Evolutionary conservation across 2,888 invertebrate genomes (phyloP).

Genomic region (Dione juno): DNA sequence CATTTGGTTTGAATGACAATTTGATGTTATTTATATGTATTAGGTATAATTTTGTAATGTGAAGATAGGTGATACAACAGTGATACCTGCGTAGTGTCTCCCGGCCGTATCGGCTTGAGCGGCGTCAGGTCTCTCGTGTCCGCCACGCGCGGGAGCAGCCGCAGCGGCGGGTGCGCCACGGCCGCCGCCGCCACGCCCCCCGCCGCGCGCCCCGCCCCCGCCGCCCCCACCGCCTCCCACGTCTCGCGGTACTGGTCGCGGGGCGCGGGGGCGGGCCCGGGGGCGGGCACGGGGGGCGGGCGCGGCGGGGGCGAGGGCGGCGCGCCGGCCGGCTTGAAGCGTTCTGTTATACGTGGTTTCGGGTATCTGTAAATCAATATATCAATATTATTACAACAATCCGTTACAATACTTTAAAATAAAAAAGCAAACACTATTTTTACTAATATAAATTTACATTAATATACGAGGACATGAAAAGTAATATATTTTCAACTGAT

Average conservation of each 20-base stretch:
- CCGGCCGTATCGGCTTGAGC: slow-evolving; percentile 49
- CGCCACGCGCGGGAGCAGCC: slow-evolving; percentile 48
- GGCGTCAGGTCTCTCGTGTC: slow-evolving; percentile 50
- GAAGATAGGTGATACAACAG: too few species aligned
- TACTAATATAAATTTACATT: too few species aligned
- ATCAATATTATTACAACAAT: too few species aligned
- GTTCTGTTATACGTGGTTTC: slow-evolving; percentile 41
- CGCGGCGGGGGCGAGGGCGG: slow-evolving; percentile 44
- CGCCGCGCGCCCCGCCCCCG: slow-evolving; percentile 44
- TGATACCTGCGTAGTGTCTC: slow-evolving; percentile 28
- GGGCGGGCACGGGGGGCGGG: slow-evolving; percentile 28
- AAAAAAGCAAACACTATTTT: too few species aligned
- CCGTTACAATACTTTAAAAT: too few species aligned
- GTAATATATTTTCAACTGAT: too few species aligned
- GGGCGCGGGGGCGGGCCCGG: slow-evolving; percentile 36
- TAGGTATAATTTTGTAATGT: too few species aligned
- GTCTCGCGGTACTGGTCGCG: slow-evolving; percentile 35
- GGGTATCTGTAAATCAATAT: slow-evolving; percentile 44
- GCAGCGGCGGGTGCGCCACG: slow-evolving; percentile 22
- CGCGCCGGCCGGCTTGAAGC: slow-evolving; percentile 31
- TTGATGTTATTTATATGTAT: too few species aligned
- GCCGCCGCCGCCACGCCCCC: slow-evolving; percentile 37
- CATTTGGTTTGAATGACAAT: too few species aligned
- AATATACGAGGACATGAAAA: too few species aligned
- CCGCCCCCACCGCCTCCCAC: slow-evolving; percentile 54